Percentiles rank a stretch among this genome's conserved stretches.
phyloP scores from a whole-genome alignment of 1,140 invertebrate genomes.

The Macrotrachela quadricornifera region DNA sequence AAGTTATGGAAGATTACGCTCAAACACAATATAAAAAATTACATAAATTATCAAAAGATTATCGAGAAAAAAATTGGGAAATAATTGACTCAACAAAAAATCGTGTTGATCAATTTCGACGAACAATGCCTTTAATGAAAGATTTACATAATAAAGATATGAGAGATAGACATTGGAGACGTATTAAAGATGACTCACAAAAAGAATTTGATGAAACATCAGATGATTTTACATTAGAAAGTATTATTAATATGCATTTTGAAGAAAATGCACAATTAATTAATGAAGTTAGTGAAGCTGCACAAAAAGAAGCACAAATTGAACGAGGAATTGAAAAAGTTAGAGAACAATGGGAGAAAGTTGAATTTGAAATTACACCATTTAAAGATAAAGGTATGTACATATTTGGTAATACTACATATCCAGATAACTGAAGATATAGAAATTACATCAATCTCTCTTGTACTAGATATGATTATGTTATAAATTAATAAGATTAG shows the following conservation, averaged over 20 bases:
- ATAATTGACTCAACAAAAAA: slow-evolving; percentile 46
- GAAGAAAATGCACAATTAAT: slow-evolving; percentile 55
- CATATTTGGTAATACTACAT: too few species aligned
- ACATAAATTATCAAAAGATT: slow-evolving; percentile 43
- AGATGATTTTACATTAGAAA: slow-evolving; percentile 50
- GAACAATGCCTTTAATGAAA: slow-evolving; percentile 50
- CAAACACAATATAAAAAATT: slow-evolving; percentile 41
- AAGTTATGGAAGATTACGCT: slow-evolving; percentile 29
- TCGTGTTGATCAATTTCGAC: slow-evolving; percentile 49
- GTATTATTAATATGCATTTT: slow-evolving; percentile 52
- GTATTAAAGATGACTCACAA: slow-evolving; percentile 37
- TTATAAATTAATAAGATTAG: too few species aligned
- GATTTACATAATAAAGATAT: slow-evolving; percentile 60
- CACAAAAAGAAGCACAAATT: slow-evolving; percentile 59
- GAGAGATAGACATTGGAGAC: slow-evolving; percentile 55
- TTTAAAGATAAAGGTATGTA: slow-evolving; percentile 40
- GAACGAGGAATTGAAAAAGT: slow-evolving; percentile 51
- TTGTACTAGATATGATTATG: too few species aligned
- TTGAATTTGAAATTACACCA: slow-evolving; percentile 44
- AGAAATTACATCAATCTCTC: too few species aligned
- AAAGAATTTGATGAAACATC: slow-evolving; percentile 50
- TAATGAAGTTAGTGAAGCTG: slow-evolving; percentile 53
- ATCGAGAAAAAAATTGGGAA: slow-evolving; percentile 48
- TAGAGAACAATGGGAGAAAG: slow-evolving; percentile 43
- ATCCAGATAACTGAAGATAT: too few species aligned